phyloP scores from a whole-genome alignment of 2,113 vertebrate species.

The Desmodus rotundus region DNA sequence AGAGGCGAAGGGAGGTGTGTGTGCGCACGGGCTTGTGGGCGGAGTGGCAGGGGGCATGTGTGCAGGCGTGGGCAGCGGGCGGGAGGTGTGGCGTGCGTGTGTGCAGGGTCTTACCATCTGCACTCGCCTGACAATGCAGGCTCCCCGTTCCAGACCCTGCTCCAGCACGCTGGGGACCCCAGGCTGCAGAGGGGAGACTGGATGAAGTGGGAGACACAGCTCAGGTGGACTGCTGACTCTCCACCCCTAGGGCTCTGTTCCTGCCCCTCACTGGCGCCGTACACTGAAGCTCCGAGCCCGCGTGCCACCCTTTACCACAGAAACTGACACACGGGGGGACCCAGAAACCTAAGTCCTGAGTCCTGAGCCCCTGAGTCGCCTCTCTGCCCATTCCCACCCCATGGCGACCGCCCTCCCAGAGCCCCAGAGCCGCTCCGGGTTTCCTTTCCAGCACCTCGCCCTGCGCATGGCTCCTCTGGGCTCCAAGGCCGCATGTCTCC shows the following conservation, averaged over 20 bases:
- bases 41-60: accelerated
- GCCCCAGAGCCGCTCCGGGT: background rate
- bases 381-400: background rate
- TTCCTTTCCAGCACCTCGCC: background rate
- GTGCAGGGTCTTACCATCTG: slow-evolving; percentile 81
- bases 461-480: background rate
- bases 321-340: background rate
- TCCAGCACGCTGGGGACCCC: slow-evolving; percentile 85
- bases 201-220: background rate
- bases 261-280: accelerated
- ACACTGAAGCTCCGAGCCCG: background rate
- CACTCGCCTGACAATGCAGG: slow-evolving; percentile 71
- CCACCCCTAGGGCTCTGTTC: background rate
- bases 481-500: background rate
- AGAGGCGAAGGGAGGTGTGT: background rate
- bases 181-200: slow-evolving; percentile 76
- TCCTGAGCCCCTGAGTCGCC: background rate
- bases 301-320: background rate
- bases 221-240: background rate
- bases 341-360: background rate
- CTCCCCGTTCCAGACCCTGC: slow-evolving; percentile 84
- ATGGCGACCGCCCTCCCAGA: background rate
- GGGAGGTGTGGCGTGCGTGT: background rate
- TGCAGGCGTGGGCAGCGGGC: background rate
- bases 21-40: background rate